Base-by-base conservation (phyloP, 2,888 invertebrate species). In the Ceraclea dissimilis region DNA sequence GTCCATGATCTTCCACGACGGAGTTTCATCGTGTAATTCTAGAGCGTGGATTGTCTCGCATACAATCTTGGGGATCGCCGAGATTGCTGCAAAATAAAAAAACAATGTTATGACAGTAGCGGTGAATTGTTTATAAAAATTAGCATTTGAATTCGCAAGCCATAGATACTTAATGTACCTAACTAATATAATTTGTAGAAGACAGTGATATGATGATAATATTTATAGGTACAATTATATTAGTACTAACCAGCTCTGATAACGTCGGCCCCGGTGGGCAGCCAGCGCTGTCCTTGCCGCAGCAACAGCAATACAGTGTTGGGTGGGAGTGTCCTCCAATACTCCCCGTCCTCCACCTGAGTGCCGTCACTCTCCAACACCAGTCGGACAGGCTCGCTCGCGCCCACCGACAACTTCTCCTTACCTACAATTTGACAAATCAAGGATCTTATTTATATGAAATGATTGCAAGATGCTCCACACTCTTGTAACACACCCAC, bases 1-100 rank as follows among this genome's bases (percentile, higher is more conserved):
- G 86, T 94, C 94, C 93, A 93, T 93, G 81, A 94, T 93, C 80
- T 94, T 94, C 94, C 94, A 94, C 79, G 93, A 92, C 71, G 94
- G 93, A 73, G 93, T 92, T 79, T 93, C 93, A 89, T 93, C 91
- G 81, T 93, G 93, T 73, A 94, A 81, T 78, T 93, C 92, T 81
- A 94, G 80, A 65, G 93, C 92, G 82, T 92, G 90, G 74, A 94
- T 93, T 71, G 94, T 93, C 81, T 94, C 94, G 84, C 93, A 94
- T 76, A 94, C 93, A 82, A 94, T 94, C 80, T 90, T 89, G 68
- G 96, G 96, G 68, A 95, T 93, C 69, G 93, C 92, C 72, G 92
- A 90, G 79, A 95, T 92, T 68, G 92, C 95, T 95, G 80, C 33
- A 79, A 77, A 46, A 8, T n/a, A n/a, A 62, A 52, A 54, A 50